These are phyloP conservation scores for Hippoglossus hippoglossus DNA, from an alignment of 2,797 vertebrate species.

Conservation along the genomic window DNA sequence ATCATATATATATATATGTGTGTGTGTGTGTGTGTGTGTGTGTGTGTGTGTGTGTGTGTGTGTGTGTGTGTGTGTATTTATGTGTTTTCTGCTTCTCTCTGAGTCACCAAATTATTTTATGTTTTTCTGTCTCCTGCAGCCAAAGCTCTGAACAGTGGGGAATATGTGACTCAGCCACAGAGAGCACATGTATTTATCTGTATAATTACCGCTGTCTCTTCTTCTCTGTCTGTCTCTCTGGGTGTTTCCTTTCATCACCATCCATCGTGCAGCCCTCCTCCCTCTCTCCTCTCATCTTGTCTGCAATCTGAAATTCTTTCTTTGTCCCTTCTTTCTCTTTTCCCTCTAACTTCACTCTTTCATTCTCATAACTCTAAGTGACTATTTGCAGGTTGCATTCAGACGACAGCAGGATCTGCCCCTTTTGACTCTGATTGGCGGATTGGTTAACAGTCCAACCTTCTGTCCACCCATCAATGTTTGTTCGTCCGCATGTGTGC, in stretches of 20 bases:
- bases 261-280: not conserved
- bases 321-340: constrained; percentile 10
- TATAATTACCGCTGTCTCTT: constrained; percentile 23
- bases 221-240: constrained; percentile 19
- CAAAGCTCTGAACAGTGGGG: not conserved
- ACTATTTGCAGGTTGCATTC: constrained; percentile 27
- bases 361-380: constrained; percentile 20
- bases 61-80: too few species aligned
- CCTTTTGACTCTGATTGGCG: constrained; percentile 19
- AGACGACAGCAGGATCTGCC: constrained; percentile 38
- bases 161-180: constrained; percentile 8
- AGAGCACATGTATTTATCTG: constrained; percentile 34
- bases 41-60: too few species aligned
- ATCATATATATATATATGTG: too few species aligned
- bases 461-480: not conserved
- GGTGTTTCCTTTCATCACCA: constrained; percentile 31
- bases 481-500: not conserved
- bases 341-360: constrained; percentile 10
- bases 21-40: too few species aligned
- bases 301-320: constrained; percentile 11
- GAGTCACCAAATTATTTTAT: too few species aligned
- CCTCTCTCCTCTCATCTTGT: constrained; percentile 3
- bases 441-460: constrained; percentile 16
- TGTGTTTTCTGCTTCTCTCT: too few species aligned
- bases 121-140: too few species aligned